Base-by-base conservation (phyloP, 2,797 vertebrate genomes). In the Chelidonichthys spinosus region DNA sequence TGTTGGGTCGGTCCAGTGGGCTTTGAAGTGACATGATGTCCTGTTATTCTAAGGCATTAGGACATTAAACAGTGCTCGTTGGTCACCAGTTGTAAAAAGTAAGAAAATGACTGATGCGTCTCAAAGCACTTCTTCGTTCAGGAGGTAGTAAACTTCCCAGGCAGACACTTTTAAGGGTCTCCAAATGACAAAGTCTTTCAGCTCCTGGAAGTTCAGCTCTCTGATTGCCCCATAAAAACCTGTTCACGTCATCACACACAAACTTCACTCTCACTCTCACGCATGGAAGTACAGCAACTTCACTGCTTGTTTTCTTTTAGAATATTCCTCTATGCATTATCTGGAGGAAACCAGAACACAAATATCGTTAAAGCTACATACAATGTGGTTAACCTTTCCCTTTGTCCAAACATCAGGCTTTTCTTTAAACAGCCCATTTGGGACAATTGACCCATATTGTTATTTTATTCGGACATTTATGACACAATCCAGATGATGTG, bases 1-100 rank as follows among this genome's bases (percentile, higher is more conserved):
- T 52, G 56, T 50, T 58, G 69, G 83, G 83, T 85, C 74, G 76
- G 77, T 73, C 68, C 69, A 84, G 85, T 73, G 85, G 75, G 35
- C 37, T 76, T 72, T 64, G 2, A 71, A n/a, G 35, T 66, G 59
- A 66, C 86, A 74, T 64, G 65, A 43, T 69, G 7, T 32, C 47
- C 55, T 72, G 53, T 77, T 69, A 69, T 70, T 63, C 78, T 50
- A 61, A 74, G 50, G 71, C 15, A 59, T 72, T 25, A 46, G 52
- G 11, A 39, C 50, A 63, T 73, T 66, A 86, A 25, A 78, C 78
- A 81, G 74, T 67, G 68, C 80, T 87, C 53, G 52, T 74, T 87
- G 56, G 17, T 72, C 8, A 62, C 9, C 18, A 39, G 49, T 74
- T 85, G 73, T 63, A 43, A 66, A 63, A 33, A 54, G 63, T 46